Base-by-base conservation (phyloP, 1,140 invertebrate species). In the Chlorops oryzae region DNA sequence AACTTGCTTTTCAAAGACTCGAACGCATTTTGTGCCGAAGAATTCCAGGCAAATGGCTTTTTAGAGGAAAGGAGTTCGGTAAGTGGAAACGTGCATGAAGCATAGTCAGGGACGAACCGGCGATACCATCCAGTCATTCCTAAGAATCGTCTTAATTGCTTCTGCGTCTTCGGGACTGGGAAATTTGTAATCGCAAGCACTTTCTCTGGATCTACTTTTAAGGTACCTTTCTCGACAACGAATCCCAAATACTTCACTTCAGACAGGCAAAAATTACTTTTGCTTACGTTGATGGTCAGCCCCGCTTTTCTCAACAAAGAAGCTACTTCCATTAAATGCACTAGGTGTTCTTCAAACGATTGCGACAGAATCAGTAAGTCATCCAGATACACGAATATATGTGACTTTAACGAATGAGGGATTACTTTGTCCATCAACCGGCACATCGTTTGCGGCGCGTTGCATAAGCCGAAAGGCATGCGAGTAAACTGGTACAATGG, bases 281-380 rank as follows among this genome's bases (percentile, higher is more conserved):
- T 61, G 3, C 58, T 47, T 3, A 71, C 52, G 25, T 75, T 77
- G 3, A 78, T 58, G 23, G 73, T 77, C 1, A 79, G 48, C n/a
- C 18, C 63, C 61, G 22, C 25, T 70, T 47, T 10, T 45, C 18
- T 0, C 77, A 45, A 51, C 79, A 5, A n/a, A n/a, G n/a, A n/a
- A n/a, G n/a, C n/a, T n/a, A n/a, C n/a, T n/a, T n/a, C n/a, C n/a
- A n/a, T n/a, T n/a, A n/a, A n/a, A n/a, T n/a, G n/a, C n/a, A n/a
- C n/a, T n/a, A n/a, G n/a, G n/a, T n/a, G n/a, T n/a, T n/a, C n/a
- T n/a, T n/a, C n/a, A n/a, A n/a, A n/a, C n/a, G n/a, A n/a, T n/a
- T n/a, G n/a, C n/a, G 56, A 59, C 20, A 63, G 59, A 10, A 78
- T 56, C 0, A 78, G 47, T 3, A 78, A 58, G 47, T 80, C 78